A percentile compares a stretch with the other conserved stretches of the same genome.
These are phyloP conservation scores for Dreissena rostriformis DNA, from an alignment of 1,140 invertebrate species.

Conservation along the genomic window DNA sequence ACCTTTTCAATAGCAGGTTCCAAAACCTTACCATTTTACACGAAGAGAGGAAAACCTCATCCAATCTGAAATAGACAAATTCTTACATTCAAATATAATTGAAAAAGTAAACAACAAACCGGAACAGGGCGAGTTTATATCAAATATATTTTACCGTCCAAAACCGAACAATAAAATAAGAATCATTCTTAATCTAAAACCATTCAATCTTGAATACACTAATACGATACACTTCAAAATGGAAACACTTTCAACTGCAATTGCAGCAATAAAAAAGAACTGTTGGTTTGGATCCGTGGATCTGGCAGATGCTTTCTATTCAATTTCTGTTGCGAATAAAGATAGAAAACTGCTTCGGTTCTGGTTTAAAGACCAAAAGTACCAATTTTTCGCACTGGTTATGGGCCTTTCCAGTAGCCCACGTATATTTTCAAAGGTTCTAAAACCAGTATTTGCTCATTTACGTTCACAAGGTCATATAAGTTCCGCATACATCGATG, in stretches of 20 bases:
- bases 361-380: conserved; percentile 4
- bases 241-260: conserved; percentile 11
- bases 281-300: conserved; percentile 23
- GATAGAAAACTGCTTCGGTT: conserved; percentile 8
- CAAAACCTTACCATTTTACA: neutral
- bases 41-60: neutral
- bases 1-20: neutral
- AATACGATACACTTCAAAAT: conserved; percentile 19
- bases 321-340: neutral
- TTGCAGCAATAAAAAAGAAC: conserved; percentile 16
- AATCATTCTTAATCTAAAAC: conserved; percentile 28
- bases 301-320: conserved; percentile 26
- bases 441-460: conserved; percentile 16
- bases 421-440: conserved; percentile 3
- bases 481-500: conserved; percentile 12
- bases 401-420: conserved; percentile 19
- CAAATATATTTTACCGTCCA: conserved; percentile 6
- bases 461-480: conserved; percentile 15
- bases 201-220: conserved; percentile 5
- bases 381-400: conserved; percentile 18
- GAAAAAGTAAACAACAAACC: conserved; percentile 3
- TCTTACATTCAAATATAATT: conserved; percentile 9
- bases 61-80: conserved; percentile 12
- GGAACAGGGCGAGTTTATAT: conserved; percentile 20
- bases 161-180: conserved; percentile 23